A percentile compares a stretch with the other conserved stretches of the same genome.
phyloP scores from a whole-genome alignment of 2,797 vertebrate species.

The Phoxinus dragarum region DNA sequence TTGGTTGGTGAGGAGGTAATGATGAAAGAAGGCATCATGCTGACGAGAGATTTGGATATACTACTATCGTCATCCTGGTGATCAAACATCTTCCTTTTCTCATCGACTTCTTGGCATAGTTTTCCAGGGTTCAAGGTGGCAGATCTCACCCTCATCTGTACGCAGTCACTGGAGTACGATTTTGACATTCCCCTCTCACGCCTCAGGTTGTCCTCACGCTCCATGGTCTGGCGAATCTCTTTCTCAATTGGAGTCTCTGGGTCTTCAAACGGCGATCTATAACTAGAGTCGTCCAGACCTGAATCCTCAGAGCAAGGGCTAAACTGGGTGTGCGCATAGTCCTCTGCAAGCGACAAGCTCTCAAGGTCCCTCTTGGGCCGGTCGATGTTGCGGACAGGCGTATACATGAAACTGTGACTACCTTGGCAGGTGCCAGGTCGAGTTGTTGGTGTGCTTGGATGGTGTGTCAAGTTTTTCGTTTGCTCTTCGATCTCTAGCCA shows the following conservation, averaged over 20 bases:
- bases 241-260: constrained; percentile 77
- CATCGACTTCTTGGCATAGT: constrained; percentile 64
- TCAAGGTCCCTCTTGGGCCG: constrained; percentile 75
- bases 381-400: constrained; percentile 81
- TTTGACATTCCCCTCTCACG: constrained; percentile 75
- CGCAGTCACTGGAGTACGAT: constrained; percentile 75
- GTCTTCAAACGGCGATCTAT: constrained; percentile 78
- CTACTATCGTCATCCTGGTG: constrained; percentile 56
- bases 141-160: constrained; percentile 63
- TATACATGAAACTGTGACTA: constrained; percentile 83
- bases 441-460: constrained; percentile 60
- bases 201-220: constrained; percentile 75
- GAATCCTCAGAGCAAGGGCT: constrained; percentile 84
- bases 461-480: constrained; percentile 72
- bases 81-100: constrained; percentile 65
- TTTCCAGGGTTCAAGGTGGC: constrained; percentile 59
- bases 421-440: constrained; percentile 68
- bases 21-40: constrained; percentile 79
- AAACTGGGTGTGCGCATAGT: constrained; percentile 76
- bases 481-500: constrained; percentile 83
- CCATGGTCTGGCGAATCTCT: constrained; percentile 77
- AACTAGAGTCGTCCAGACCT: constrained; percentile 80
- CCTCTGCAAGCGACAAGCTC: constrained; percentile 70
- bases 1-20: constrained; percentile 80
- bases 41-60: constrained; percentile 73